Conservation (phyloP, 2,113 vertebrate species). For the Raja brachyura region DNA sequence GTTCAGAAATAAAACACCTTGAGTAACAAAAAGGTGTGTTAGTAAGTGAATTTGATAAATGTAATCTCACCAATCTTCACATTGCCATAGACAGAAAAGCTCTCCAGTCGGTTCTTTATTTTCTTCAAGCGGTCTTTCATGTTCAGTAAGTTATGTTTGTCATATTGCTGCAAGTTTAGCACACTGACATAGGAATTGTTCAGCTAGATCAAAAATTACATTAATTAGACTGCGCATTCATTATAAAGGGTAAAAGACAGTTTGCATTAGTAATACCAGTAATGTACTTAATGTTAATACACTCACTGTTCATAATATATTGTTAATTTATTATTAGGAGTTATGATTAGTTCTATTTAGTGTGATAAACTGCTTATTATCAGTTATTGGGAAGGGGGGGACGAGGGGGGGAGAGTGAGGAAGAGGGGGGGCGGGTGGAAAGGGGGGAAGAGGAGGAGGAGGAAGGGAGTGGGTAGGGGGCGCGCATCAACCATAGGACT, state of each 20-base stretch:
- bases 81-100: slow-evolving; percentile 52
- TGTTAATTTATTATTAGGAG: neutral
- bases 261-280: neutral
- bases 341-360: neutral
- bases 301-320: too few species aligned
- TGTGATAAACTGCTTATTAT: too few species aligned
- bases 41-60: neutral
- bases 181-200: slow-evolving; percentile 45
- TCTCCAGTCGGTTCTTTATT: slow-evolving; percentile 54
- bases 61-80: slow-evolving; percentile 50
- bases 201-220: slow-evolving; percentile 47
- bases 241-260: too few species aligned
- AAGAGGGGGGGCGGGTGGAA: too few species aligned
- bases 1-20: too few species aligned
- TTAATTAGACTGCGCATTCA: neutral
- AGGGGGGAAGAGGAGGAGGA: too few species aligned
- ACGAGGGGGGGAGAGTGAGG: too few species aligned
- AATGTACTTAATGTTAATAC: too few species aligned
- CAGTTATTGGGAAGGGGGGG: too few species aligned
- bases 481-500: too few species aligned
- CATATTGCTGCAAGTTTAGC: slow-evolving; percentile 43
- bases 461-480: too few species aligned
- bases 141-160: slow-evolving; percentile 53
- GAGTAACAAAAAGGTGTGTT: too few species aligned
- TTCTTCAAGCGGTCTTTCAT: slow-evolving; percentile 52